phyloP scores from a whole-genome alignment of 1,140 invertebrate genomes.

The Sitophilus oryzae region DNA sequence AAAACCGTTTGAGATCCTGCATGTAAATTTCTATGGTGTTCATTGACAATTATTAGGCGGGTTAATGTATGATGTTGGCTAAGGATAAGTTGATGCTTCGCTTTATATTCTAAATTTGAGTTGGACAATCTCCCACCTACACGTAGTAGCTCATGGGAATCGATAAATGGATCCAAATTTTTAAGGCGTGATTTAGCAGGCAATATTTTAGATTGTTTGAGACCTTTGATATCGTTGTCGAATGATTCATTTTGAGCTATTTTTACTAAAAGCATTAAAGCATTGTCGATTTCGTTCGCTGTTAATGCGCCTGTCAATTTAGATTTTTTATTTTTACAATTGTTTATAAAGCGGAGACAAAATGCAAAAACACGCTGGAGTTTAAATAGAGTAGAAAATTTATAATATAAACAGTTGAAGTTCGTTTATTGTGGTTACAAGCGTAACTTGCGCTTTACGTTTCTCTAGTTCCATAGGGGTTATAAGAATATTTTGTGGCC shows the following conservation, averaged over 20 bases:
- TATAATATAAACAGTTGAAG: not conserved
- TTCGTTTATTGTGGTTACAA: not conserved
- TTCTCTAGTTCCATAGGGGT: constrained; percentile 9
- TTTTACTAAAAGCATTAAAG: constrained; percentile 2
- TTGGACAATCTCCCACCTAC: no score
- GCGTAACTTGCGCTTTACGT: constrained; percentile 3
- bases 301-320: constrained; percentile 7
- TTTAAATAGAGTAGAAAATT: not conserved
- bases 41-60: not conserved
- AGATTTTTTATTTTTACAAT: constrained; percentile 1
- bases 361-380: constrained; percentile 10
- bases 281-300: constrained; percentile 7
- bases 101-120: no score
- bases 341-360: constrained; percentile 16
- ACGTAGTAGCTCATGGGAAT: no score
- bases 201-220: no score
- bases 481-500: not conserved
- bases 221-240: no score
- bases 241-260: not conserved
- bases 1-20: constrained; percentile 1
- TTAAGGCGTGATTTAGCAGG: constrained; percentile 13
- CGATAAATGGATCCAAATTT: no score
- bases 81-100: constrained; percentile 6
- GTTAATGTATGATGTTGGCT: not conserved
- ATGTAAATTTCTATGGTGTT: not conserved